A percentile compares a stretch with the other conserved stretches of the same genome.
These are phyloP conservation scores for Porites australiensis DNA, from an alignment of 64 coral and sea anemone species.

Conservation along the genomic window DNA sequence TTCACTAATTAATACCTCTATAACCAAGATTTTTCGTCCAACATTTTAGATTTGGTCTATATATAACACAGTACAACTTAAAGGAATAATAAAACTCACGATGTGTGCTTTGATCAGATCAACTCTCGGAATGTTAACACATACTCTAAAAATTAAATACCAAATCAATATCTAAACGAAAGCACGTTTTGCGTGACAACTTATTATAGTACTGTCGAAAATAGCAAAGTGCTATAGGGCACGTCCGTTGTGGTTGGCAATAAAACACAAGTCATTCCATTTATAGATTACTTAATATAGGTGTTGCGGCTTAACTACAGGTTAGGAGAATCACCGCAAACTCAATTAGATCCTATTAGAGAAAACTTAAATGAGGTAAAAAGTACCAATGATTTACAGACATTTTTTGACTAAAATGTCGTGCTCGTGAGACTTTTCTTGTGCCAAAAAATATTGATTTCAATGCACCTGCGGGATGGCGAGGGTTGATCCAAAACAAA, in stretches of 20 bases:
- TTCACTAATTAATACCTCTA: too few relatives aligned
- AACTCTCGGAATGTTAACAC: neutral
- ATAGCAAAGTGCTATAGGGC: neutral
- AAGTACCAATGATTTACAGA: too few relatives aligned
- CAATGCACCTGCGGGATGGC: neutral
- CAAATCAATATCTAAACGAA: neutral
- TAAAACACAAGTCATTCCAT: neutral
- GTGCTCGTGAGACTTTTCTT: too few relatives aligned
- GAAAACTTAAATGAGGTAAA: too few relatives aligned
- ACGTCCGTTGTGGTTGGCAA: neutral
- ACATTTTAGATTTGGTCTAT: neutral
- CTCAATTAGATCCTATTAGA: too few relatives aligned
- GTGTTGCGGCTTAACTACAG: neutral
- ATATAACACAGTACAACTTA: neutral
- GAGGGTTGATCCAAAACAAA: neutral
- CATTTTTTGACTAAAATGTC: too few relatives aligned
- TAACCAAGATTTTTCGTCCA: too few relatives aligned
- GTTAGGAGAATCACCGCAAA: too few relatives aligned
- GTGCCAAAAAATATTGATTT: neutral
- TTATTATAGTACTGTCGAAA: neutral
- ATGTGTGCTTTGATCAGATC: neutral
- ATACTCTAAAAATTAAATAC: neutral
- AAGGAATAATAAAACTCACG: neutral
- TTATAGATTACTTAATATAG: neutral
- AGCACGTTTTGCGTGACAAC: neutral